Base-by-base conservation (phyloP, 1,140 invertebrate species). In the Ooceraea biroi region DNA sequence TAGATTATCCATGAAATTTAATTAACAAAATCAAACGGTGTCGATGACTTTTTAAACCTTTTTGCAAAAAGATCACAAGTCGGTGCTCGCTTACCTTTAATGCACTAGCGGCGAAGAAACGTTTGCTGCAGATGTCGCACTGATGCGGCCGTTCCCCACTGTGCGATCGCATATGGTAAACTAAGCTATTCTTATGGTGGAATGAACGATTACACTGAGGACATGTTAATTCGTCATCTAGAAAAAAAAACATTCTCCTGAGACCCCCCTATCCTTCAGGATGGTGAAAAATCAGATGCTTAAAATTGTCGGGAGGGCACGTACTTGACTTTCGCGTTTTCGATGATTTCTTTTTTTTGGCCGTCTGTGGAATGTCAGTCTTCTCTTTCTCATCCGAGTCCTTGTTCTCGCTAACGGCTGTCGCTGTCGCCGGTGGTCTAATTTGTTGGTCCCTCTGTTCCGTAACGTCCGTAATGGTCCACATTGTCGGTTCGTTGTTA, bases 131-230 rank as follows among this genome's bases (percentile, higher is more conserved):
- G n/a, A 96, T 95, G 63, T 96, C 95, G 90, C 97, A 98, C n/a
- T 96, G 95, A 90, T 97, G 97, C 10, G 97, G 97, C 88, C 97
- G 95, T 88, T 97, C 96, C 5, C 97, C 96, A 3, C 95, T 96
- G 89, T 98, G 97, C 69, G 97, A 97, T 80, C 97, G 93, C 94
- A 97, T 95, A 89, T 98, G 98, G 92, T 98, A 98, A 30, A 97
- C 95, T 55, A 98, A 93, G 58, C 97, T 98, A 93, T 98, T 98
- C 66, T 97, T 95, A 87, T 98, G 97, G 80, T 96, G 96, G 91
- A 98, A 98, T 30, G 96, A 95, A 69, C 97, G 94, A 17, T 95
- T 95, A 87, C 98, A 98, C 82, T 97, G 95, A 50, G 92, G 95
- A 90, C 97, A 98, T 0, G 94, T 93, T 89, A 96, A 65, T 82